Evolutionary conservation across 2,888 invertebrate species (phyloP).

Genomic region (Torymus texanus): DNA sequence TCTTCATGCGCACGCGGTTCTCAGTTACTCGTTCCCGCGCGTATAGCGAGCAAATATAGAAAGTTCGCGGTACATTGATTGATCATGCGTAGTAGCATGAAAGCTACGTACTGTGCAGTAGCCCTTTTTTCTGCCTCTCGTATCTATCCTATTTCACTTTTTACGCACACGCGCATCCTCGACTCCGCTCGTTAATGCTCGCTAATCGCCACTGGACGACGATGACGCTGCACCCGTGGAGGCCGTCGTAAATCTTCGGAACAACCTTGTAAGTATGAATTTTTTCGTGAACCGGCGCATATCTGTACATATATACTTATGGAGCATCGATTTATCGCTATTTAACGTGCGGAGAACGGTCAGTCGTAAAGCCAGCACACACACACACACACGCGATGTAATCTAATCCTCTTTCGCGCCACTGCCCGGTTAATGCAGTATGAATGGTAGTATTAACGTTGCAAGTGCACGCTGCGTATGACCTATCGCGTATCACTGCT

Average conservation of each 20-base stretch:
- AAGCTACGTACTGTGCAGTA: no score
- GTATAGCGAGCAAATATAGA: no score
- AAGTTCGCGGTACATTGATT: no score
- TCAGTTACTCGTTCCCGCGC: no score
- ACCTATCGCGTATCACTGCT: not conserved
- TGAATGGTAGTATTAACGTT: constrained; percentile 17
- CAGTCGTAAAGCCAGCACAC: constrained; percentile 4
- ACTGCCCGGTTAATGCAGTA: constrained; percentile 9
- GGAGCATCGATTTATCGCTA: constrained; percentile 7
- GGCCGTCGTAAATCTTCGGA: constrained; percentile 18
- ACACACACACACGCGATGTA: not conserved
- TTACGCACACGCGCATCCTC: no score
- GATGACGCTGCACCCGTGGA: constrained; percentile 6
- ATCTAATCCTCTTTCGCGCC: constrained; percentile 9
- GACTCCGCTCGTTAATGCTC: no score
- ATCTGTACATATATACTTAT: not conserved
- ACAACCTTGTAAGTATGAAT: constrained; percentile 24
- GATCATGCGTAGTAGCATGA: no score
- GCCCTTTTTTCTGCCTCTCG: no score
- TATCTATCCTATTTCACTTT: no score
- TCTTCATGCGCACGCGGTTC: not conserved
- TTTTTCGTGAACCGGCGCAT: not conserved
- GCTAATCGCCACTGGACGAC: not conserved
- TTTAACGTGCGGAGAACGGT: constrained; percentile 5
- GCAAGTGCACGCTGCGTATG: not conserved